Evolutionary conservation across 2,113 vertebrate species (phyloP), one percentile per base, ranked within the genome.

Genomic region (Chionomys nivalis): DNA sequence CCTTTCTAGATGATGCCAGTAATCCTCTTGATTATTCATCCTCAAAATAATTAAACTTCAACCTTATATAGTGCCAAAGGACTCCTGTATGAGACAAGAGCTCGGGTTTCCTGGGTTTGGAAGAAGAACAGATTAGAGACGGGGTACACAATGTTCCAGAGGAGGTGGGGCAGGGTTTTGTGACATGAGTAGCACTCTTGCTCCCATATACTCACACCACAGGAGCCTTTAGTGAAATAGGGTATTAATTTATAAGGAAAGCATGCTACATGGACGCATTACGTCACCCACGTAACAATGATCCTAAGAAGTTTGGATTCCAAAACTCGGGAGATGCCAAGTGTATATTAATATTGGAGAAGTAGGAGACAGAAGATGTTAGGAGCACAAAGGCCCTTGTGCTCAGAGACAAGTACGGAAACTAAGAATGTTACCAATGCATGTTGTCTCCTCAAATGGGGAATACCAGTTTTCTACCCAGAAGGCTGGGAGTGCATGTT

Each of bases 21-120:
- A 68, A 97, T 95, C 82, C 90, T 79, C 96, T 97, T 97, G 97
- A 92, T 95, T 96, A 93, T 94, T 95, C 96, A 49, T 33, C 87
- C 94, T 98, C 94, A 97, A 98, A 98, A 97, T 87, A 98, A 89
- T 95, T 96, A 91, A 42, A 81, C 47, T 19, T 2, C 58, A 49
- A 81, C 55, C 39, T 87, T 47, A 79, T 0, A 1, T 63, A 89
- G 10, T 4, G 26, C 65, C 42, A 90, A 95, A 92, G 44, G 47
- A 83, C 82, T 70, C 83, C n/a, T 66, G 2, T 39, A 66, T 12
- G 44, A 28, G 31, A 86, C 14, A 92, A 16, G 68, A n/a, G 28
- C 63, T 73, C 94, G 44, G 82, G 63, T 93, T 86, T 96, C 72
- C 85, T 93, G 39, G 47, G 65, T 79, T 86, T 33, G n/a, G 16